Conservation (phyloP, 2,797 vertebrate species). For the Oreonectes daqikongensis region DNA sequence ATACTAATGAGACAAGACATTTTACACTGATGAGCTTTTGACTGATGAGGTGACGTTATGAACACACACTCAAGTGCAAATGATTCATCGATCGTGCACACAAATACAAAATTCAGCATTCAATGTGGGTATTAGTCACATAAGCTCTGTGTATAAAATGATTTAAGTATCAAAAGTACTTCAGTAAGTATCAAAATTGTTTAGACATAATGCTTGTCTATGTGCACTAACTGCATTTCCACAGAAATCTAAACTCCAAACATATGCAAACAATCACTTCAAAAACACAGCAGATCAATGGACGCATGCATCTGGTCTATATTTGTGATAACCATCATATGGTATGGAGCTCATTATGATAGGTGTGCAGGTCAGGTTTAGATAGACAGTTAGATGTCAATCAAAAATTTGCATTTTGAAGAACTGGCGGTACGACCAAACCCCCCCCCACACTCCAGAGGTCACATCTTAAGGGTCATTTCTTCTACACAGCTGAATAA, state of each 20-base stretch:
- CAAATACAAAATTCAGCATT: conserved; percentile 3
- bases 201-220: background rate
- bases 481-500: background rate
- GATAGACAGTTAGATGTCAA: conserved; percentile 78
- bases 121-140: background rate
- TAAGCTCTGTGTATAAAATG: background rate
- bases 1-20: conserved; percentile 54
- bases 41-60: conserved; percentile 45
- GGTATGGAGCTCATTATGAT: conserved; percentile 82
- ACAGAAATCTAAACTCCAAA: conserved; percentile 15
- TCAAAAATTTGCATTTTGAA: conserved; percentile 70
- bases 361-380: conserved; percentile 79
- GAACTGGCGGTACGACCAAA: conserved; percentile 60
- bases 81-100: conserved; percentile 3
- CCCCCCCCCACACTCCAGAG: conserved; percentile 37
- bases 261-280: conserved; percentile 17
- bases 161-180: no score
- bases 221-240: background rate
- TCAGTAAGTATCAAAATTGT: background rate
- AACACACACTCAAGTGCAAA: conserved; percentile 16
- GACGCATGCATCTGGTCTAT: conserved; percentile 5
- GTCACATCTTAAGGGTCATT: conserved; percentile 21
- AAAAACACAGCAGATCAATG: conserved; percentile 17
- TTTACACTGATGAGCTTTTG: conserved; percentile 54
- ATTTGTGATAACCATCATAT: conserved; percentile 46